Base-by-base conservation (phyloP, 2,113 vertebrate species). In the Scalopus aquaticus region DNA sequence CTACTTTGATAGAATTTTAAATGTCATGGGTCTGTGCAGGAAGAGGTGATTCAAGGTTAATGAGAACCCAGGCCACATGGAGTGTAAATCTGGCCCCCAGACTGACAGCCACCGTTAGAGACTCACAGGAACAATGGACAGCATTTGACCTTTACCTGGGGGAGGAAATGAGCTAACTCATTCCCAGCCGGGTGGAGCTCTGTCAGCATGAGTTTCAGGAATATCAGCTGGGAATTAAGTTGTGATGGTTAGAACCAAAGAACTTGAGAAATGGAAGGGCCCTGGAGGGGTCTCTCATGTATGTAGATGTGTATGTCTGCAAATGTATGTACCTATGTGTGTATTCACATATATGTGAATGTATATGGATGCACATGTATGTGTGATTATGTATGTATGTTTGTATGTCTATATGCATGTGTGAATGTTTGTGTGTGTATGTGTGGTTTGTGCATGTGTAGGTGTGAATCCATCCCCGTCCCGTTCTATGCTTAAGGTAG, bases 1-100 rank as follows among this genome's bases (percentile, higher is more conserved):
- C 11, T 26, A 80, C 76, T 88, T 77, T 90, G 96, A 90, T 95
- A 93, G 88, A 85, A 92, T 95, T 93, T 95, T 95, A 96, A 97
- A 96, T 90, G 92, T 95, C 92, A 94, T 30, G 89, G 80, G 81
- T 95, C 90, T 93, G 60, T 39, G 88, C 77, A 81, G 90, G 88
- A 90, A 62, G 76, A 81, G 83, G 39, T 16, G 39, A 32, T 49
- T 93, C 80, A 93, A 94, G 96, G 96, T 95, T 97, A 95, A 95
- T 90, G 95, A 96, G 95, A 95, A 92, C 49, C 39, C 35, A 70
- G 93, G 74, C 42, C 46, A 77, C 60, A 74, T 0, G 7, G 69
- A 87, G 81, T 62, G 28, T 96, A 95, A 95, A 92, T 85, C 72
- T 81, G 54, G 77, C 56, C 65, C 39, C 70, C 28, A 39, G 92